A percentile compares a stretch with the other conserved stretches of the same genome.
Evolutionary conservation across 2,113 vertebrate genomes (phyloP).

Genomic region (Aspidoscelis tigris): DNA sequence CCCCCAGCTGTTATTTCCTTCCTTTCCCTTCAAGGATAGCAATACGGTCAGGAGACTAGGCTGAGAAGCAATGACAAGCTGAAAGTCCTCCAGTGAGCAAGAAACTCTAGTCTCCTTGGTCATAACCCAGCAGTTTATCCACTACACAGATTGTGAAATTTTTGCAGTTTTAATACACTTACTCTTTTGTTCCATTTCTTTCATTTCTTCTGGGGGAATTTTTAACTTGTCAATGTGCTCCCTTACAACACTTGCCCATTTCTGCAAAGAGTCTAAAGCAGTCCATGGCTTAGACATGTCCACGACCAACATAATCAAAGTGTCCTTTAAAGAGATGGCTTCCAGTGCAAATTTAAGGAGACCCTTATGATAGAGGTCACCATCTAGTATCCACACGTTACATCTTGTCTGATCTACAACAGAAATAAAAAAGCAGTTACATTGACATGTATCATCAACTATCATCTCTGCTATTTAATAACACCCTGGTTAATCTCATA

Average conservation of each 20-base stretch:
- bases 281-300: conserved; percentile 98
- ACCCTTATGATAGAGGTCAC: conserved; percentile 97
- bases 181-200: conserved; percentile 95
- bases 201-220: conserved; percentile 93
- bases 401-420: conserved; percentile 92
- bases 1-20: background rate
- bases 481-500: too few relatives aligned
- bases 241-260: conserved; percentile 94
- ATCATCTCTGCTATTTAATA: background rate
- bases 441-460: background rate
- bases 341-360: conserved; percentile 94
- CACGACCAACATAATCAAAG: conserved; percentile 87
- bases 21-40: too few relatives aligned
- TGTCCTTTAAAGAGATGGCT: conserved; percentile 85
- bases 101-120: too few relatives aligned
- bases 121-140: too few relatives aligned
- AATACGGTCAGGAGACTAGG: too few relatives aligned
- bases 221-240: conserved; percentile 96
- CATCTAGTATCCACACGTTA: conserved; percentile 97
- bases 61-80: too few relatives aligned
- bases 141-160: background rate
- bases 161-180: conserved; percentile 71
- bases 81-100: too few relatives aligned
- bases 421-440: conserved; percentile 31
- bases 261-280: conserved; percentile 95